Base-by-base conservation (phyloP, 2,888 invertebrate species). In the Volucella inanis region DNA sequence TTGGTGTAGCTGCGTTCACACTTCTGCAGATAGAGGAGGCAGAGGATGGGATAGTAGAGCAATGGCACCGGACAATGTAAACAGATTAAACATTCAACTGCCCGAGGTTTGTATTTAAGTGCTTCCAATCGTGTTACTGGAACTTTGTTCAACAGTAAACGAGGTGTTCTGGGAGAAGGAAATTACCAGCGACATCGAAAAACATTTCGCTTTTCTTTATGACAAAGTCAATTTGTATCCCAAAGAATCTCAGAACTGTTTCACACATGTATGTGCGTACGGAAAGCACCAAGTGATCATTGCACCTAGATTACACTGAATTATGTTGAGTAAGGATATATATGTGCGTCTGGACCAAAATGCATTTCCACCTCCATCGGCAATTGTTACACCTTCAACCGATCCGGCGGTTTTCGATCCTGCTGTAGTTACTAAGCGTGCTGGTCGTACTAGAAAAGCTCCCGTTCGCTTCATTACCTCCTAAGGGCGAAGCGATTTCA, bases 261-360 rank as follows among this genome's bases (percentile, higher is more conserved):
- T 59, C 59, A n/a, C 43, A 45, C 11, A 43, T 59, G 8, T 45
- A 43, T n/a, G 18, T 59, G 43, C 59, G 59, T 3, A 18, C 18
- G 3, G 43, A 59, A 43, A 43, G 59, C 9, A 43, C 43, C 4
- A 15, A 59, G 22, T 15, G 15, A 43, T 43, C 18, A 1, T 18
- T 18, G 18, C 18, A 18, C 1, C 18, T 2, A 18, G 18, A 1
- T 1, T 18, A 18, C 18, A 18, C 18, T 18, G 18, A 2, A 18
- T 6, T 14, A 39, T 57, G 57, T 14, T 39, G n/a, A 50, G 3
- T 15, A 50, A 50, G 12, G 50, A 50, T 18, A 18, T 15, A 15
- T 50, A 50, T 15, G 50, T 50, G 2, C 18, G 9, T 22, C 18
- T 22, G 18, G 2, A 22, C 18, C 18, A 22, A 22, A 22, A 22